These are phyloP conservation scores for Neosalanx taihuensis DNA, from an alignment of 2,797 vertebrate genomes.

Conservation along the genomic window DNA sequence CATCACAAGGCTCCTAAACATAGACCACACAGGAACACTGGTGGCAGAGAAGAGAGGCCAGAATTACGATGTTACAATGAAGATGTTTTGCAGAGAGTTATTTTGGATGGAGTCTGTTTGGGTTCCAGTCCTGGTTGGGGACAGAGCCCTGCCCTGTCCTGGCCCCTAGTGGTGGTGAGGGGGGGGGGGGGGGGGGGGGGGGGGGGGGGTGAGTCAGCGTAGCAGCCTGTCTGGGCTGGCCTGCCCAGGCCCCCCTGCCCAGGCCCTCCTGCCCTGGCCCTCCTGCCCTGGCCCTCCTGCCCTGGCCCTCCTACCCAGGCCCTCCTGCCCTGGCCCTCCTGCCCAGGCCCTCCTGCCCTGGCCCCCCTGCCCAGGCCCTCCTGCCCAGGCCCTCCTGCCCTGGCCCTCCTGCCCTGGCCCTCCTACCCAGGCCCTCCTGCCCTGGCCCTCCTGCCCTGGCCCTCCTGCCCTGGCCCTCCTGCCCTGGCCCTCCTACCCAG, in stretches of 20 bases:
- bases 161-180: constrained; percentile 8
- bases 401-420: constrained; percentile 41
- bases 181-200: too few species aligned
- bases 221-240: constrained; percentile 12
- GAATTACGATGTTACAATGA: not conserved
- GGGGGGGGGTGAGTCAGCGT: constrained; percentile 14
- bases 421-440: constrained; percentile 17
- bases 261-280: constrained; percentile 26
- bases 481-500: constrained; percentile 22
- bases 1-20: constrained; percentile 11
- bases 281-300: constrained; percentile 35
- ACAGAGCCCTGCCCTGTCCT: not conserved
- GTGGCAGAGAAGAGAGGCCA: not conserved
- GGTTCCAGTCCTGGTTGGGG: not conserved
- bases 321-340: constrained; percentile 29
- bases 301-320: constrained; percentile 44
- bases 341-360: not conserved
- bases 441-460: constrained; percentile 36
- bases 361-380: constrained; percentile 39
- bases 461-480: constrained; percentile 34
- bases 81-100: not conserved
- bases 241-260: constrained; percentile 27
- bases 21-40: constrained; percentile 13
- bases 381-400: constrained; percentile 30
- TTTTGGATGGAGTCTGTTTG: not conserved